Conservation (phyloP, 1,140 invertebrate genomes). For the Trypoxylus dichotomus region DNA sequence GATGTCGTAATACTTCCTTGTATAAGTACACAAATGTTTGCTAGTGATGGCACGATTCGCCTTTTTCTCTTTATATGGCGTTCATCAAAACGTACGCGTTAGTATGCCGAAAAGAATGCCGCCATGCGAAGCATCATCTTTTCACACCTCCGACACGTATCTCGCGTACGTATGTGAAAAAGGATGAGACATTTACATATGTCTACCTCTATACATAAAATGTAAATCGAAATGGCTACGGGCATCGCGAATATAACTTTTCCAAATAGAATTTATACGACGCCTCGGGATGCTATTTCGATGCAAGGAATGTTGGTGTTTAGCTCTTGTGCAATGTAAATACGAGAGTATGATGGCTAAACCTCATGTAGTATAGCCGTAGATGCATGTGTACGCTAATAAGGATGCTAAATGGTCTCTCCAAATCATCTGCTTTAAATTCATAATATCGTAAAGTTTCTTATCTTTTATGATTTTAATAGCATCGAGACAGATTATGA, state of each 20-base stretch:
- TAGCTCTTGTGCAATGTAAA: neutral
- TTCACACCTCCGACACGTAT: neutral
- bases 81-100: neutral
- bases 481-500: too few species aligned
- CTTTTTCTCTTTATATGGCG: neutral
- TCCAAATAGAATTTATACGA: neutral
- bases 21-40: too few species aligned
- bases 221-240: neutral
- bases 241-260: neutral
- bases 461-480: too few species aligned
- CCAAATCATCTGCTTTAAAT: too few species aligned
- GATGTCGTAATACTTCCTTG: too few species aligned
- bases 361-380: too few species aligned
- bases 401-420: too few species aligned
- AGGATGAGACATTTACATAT: neutral
- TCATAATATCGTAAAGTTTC: too few species aligned
- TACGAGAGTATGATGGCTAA: neutral
- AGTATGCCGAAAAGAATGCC: neutral
- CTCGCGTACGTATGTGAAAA: neutral
- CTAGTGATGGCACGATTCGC: neutral
- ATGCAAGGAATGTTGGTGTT: neutral
- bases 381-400: too few species aligned
- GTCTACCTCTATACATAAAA: neutral
- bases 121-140: neutral
- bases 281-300: neutral